Conservation (phyloP, 2,113 vertebrate genomes). For the Anguilla rostrata region DNA sequence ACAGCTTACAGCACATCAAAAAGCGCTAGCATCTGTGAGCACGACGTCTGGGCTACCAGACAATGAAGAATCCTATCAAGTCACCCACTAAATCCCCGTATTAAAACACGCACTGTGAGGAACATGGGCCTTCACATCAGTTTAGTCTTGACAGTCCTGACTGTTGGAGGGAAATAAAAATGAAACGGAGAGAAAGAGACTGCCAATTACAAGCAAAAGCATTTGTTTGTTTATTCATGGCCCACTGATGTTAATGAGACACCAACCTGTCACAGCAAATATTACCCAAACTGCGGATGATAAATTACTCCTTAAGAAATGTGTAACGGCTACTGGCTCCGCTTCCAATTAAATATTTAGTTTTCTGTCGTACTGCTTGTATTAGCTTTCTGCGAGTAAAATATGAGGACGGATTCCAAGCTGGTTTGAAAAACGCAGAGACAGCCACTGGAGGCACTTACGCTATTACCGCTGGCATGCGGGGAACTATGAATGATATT, state of each 20-base stretch:
- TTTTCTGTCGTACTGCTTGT: conserved; percentile 38
- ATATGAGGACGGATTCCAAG: conserved; percentile 12
- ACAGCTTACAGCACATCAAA: background rate
- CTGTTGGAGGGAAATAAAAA: conserved; percentile 13
- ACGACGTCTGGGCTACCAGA: background rate
- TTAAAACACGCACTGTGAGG: conserved; percentile 13
- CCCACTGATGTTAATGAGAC: conserved; percentile 25
- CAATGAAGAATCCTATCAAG: background rate
- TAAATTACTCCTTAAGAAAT: conserved; percentile 50
- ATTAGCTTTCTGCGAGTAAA: conserved; percentile 11
- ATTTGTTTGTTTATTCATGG: conserved; percentile 35
- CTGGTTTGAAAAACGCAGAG: background rate
- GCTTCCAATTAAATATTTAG: conserved; percentile 55
- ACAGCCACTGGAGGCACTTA: background rate
- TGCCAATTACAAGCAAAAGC: conserved; percentile 16
- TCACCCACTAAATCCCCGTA: background rate
- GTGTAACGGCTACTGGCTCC: conserved; percentile 32
- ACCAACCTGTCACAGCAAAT: conserved; percentile 8
- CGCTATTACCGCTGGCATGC: background rate
- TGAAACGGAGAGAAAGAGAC: conserved; percentile 20
- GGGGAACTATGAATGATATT: background rate
- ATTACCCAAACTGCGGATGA: conserved; percentile 31
- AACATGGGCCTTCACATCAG: background rate
- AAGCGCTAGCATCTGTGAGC: background rate
- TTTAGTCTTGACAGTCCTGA: conserved; percentile 11